Conservation (phyloP, 1,140 invertebrate genomes). For the Drosophila ogumai region DNA sequence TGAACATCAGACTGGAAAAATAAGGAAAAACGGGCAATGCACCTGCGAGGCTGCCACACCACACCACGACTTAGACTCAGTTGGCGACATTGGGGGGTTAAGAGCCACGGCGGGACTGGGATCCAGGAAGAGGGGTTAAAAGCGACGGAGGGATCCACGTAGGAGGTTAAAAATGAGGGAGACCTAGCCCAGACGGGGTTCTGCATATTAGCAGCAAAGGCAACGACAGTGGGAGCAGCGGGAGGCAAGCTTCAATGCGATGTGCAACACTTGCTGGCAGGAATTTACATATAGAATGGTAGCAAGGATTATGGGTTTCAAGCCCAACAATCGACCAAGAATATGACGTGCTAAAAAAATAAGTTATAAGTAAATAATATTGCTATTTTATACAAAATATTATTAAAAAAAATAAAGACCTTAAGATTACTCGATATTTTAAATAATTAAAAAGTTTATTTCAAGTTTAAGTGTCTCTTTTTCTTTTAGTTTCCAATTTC, state of each 20-base stretch:
- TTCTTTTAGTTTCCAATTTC: no score
- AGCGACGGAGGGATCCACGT: not conserved
- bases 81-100: conserved; percentile 11
- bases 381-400: no score
- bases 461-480: no score
- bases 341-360: not conserved
- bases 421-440: no score
- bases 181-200: conserved; percentile 34
- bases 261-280: conserved; percentile 39
- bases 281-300: conserved; percentile 32
- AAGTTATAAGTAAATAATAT: no score
- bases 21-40: conserved; percentile 34
- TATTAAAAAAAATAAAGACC: no score
- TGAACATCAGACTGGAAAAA: conserved; percentile 9
- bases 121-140: not conserved
- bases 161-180: conserved; percentile 17
- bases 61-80: not conserved
- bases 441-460: no score
- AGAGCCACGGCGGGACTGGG: not conserved
- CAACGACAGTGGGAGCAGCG: conserved; percentile 13
- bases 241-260: conserved; percentile 19
- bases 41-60: conserved; percentile 42
- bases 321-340: not conserved
- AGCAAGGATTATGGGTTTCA: not conserved
- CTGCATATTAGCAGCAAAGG: conserved; percentile 47